phyloP scores from a whole-genome alignment of 1,140 invertebrate genomes.

The Tribolium madens region DNA sequence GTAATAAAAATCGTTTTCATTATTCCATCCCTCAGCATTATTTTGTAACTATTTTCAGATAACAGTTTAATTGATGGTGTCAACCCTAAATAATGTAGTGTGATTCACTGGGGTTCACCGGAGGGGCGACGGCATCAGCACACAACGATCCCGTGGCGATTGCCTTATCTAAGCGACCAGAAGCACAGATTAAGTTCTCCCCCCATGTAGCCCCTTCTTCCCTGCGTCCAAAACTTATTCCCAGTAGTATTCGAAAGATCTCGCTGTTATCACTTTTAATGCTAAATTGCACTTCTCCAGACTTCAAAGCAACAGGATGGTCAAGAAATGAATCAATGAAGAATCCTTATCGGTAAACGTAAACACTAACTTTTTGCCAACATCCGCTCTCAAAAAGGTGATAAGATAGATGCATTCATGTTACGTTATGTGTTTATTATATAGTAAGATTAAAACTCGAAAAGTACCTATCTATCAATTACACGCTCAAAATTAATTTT shows the following conservation, averaged over 20 bases:
- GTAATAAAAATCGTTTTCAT: slow-evolving; percentile 27
- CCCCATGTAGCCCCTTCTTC: slow-evolving; percentile 46
- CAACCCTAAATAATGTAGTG: slow-evolving; percentile 63
- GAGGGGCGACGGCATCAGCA: slow-evolving; percentile 50
- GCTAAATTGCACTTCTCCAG: slow-evolving; percentile 3
- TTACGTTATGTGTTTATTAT: background rate
- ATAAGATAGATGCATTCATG: background rate
- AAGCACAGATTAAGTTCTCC: slow-evolving; percentile 64
- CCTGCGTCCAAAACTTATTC: slow-evolving; percentile 26
- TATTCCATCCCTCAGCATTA: slow-evolving; percentile 51
- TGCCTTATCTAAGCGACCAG: slow-evolving; percentile 66
- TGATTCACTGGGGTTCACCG: slow-evolving; percentile 57
- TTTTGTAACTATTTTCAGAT: slow-evolving; percentile 63
- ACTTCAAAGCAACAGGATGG: slow-evolving; percentile 7
- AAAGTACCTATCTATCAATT: background rate
- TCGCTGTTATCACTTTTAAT: slow-evolving; percentile 23
- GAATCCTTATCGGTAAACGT: background rate
- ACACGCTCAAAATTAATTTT: slow-evolving; percentile 6
- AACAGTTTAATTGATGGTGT: slow-evolving; percentile 65
- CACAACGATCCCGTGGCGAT: slow-evolving; percentile 61
- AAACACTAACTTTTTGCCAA: background rate
- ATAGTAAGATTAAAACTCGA: background rate
- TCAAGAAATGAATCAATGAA: background rate
- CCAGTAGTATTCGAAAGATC: slow-evolving; percentile 14
- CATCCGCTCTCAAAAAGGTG: background rate